A percentile compares a stretch with the other conserved stretches of the same genome.
These are phyloP conservation scores for Drosophila hawaiiensis DNA, from an alignment of 2,888 invertebrate genomes.

Conservation along the genomic window DNA sequence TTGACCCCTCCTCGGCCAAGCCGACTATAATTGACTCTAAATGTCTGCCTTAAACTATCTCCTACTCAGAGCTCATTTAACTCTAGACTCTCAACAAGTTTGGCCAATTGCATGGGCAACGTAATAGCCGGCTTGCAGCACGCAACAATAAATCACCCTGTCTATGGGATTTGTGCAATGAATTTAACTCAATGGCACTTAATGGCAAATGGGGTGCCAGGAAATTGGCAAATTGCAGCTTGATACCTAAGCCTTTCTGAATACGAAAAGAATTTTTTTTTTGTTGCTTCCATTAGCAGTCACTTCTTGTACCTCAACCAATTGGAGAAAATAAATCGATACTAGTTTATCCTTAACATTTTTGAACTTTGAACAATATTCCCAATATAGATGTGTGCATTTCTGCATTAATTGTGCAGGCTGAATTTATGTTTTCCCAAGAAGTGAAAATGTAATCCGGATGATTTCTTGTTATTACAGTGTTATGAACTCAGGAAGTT, in stretches of 20 bases:
- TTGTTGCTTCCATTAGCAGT: background rate
- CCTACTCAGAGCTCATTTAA: conserved; percentile 9
- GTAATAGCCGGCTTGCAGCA: conserved; percentile 23
- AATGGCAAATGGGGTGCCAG: background rate
- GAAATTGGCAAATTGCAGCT: conserved; percentile 39
- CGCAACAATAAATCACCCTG: conserved; percentile 46
- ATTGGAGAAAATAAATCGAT: background rate
- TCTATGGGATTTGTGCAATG: conserved; percentile 40
- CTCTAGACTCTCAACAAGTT: conserved; percentile 13
- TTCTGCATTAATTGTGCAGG: background rate
- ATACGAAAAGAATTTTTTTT: background rate
- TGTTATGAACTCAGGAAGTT: background rate
- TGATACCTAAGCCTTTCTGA: background rate
- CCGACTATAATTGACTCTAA: background rate
- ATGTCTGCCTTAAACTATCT: conserved; percentile 16
- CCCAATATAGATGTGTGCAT: background rate
- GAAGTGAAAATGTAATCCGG: too few species aligned
- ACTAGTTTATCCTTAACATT: background rate
- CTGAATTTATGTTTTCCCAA: background rate
- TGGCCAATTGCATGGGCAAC: conserved; percentile 21
- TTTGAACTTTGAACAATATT: background rate
- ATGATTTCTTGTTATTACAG: too few species aligned
- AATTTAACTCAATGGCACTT: conserved; percentile 25
- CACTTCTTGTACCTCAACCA: background rate
- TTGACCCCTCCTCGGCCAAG: background rate